Conservation (phyloP, 2,113 vertebrate genomes). For the Pelvicachromis taeniatus region DNA sequence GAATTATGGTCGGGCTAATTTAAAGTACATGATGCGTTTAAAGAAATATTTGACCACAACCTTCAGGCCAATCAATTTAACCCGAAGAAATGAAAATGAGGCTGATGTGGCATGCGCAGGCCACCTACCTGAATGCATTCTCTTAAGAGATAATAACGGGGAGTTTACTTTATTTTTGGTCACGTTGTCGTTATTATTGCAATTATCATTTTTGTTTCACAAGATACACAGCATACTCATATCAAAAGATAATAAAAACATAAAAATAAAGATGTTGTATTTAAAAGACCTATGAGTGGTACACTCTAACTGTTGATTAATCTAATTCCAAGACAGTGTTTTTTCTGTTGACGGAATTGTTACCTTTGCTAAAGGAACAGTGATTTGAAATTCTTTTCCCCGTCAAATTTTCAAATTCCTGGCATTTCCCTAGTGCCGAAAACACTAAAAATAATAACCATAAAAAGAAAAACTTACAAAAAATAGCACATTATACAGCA, state of each 20-base stretch:
- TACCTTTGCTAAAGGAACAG: not conserved
- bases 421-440: not conserved
- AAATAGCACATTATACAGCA: not conserved
- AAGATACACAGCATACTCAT: not conserved
- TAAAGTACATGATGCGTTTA: conserved; percentile 11
- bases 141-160: not conserved
- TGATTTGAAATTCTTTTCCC: not conserved
- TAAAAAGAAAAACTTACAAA: not conserved
- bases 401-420: not conserved
- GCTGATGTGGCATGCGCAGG: conserved; percentile 13
- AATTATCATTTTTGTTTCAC: not conserved
- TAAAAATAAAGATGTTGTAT: not conserved
- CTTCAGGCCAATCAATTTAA: conserved; percentile 42
- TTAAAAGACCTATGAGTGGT: not conserved
- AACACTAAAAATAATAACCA: not conserved
- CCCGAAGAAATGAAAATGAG: conserved; percentile 7
- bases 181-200: not conserved
- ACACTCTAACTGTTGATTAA: not conserved
- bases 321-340: not conserved
- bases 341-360: not conserved
- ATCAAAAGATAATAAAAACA: not conserved
- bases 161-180: not conserved
- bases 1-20: conserved; percentile 33
- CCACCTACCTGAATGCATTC: not conserved
- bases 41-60: conserved; percentile 36